These are phyloP conservation scores for Himalopsyche kuldschensis DNA, from an alignment of 2,888 invertebrate genomes.

Conservation along the genomic window DNA sequence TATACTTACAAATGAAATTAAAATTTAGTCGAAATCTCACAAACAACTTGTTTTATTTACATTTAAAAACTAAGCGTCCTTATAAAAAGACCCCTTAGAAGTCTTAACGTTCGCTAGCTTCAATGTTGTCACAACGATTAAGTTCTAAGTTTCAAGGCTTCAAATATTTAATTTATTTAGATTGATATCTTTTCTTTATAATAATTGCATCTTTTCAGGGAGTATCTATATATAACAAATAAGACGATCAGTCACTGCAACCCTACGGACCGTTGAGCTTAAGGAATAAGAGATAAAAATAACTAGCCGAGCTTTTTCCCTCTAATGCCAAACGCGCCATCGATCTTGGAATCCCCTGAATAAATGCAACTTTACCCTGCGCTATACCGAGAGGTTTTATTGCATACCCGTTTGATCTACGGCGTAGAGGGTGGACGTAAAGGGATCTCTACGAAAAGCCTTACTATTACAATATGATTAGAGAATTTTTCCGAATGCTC, in stretches of 20 bases:
- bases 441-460: neutral
- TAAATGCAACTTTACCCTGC: conserved; percentile 28
- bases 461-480: conserved; percentile 17
- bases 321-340: neutral
- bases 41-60: no score
- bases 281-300: neutral
- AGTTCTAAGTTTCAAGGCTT: no score
- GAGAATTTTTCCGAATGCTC: conserved; percentile 14
- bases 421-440: conserved; percentile 8
- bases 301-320: neutral
- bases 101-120: no score
- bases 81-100: no score
- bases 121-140: no score
- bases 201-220: no score
- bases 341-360: conserved; percentile 18
- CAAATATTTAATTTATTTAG: no score
- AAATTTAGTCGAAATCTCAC: no score
- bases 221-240: neutral
- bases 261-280: neutral
- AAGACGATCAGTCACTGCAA: neutral
- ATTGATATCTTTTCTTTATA: no score
- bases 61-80: no score
- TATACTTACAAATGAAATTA: no score
- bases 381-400: conserved; percentile 36
- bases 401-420: conserved; percentile 34